Base-by-base conservation (phyloP, 2,888 invertebrate genomes). In the Cotesia congregata region DNA sequence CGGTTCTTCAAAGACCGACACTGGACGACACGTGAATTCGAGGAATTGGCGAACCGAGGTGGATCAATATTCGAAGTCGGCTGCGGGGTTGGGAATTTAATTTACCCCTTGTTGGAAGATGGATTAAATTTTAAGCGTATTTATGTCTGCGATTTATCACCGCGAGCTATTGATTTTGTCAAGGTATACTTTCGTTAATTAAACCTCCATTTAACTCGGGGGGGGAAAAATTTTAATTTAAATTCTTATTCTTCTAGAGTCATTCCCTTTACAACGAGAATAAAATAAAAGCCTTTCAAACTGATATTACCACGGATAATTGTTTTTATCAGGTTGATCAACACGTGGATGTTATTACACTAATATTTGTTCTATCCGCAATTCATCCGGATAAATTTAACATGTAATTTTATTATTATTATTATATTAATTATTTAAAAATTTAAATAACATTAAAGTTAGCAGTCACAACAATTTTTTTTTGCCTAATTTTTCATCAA, bases 81-180 rank as follows among this genome's bases (percentile, higher is more conserved):
- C 0, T 98, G 98, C 88, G 99, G 99, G 2, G 98, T 98, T 6
- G 99, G 99, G 0, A 99, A 99, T 90, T 95, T 99, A 88, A 92
- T 99, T 68, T 98, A 95, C 89, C 99, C 99, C 0, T 89, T 99
- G 70, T 89, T 98, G 0, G 94, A 96, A 85, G 96, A 96, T 84
- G 93, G 94, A 0, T 91, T 92, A 74, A 85, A 89, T 0, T 94
- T 93, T 86, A 76, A 79, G 5, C 83, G 80, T 74, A 92, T 95
- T 81, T 94, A 95, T 89, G 97, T 97, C 0, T 98, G 98, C 89
- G 98, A 98, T 91, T 94, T 99, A 86, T 98, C 98, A 0, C 94
- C 95, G 72, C 93, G 96, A 90, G 98, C 98, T 0, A 91, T 98
- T 0, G 94, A 97, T 20, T 94, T 98, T 84, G 94, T 98, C 0